These are phyloP conservation scores for Glaucopsyche alexis DNA, from an alignment of 2,888 invertebrate species.

Conservation along the genomic window DNA sequence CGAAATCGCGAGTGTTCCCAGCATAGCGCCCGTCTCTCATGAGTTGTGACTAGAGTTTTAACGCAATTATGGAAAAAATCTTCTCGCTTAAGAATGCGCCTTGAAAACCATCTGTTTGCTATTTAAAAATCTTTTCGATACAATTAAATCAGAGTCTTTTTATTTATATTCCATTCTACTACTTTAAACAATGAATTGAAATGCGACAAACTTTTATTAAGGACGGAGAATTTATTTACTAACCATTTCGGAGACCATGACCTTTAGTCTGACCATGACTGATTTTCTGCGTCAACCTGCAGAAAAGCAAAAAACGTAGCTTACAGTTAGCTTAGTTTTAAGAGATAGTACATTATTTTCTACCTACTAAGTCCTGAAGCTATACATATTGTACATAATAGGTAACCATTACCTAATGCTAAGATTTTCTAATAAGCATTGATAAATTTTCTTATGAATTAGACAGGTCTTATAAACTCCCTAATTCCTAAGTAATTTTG, in stretches of 20 bases:
- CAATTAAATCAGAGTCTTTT: conserved; percentile 11
- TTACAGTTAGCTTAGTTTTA: too few species aligned
- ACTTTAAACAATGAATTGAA: not conserved
- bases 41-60: conserved; percentile 37
- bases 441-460: too few species aligned
- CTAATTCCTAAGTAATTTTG: too few species aligned
- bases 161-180: not conserved
- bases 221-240: not conserved
- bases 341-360: too few species aligned
- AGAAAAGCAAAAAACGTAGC: too few species aligned
- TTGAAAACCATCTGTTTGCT: conserved; percentile 7
- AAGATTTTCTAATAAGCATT: too few species aligned
- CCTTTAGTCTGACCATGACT: not conserved
- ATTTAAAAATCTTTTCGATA: conserved; percentile 11
- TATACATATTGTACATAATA: too few species aligned
- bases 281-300: too few species aligned
- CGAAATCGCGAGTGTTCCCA: conserved; percentile 53
- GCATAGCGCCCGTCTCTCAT: conserved; percentile 36
- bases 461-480: too few species aligned
- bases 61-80: conserved; percentile 41
- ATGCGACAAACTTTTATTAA: not conserved
- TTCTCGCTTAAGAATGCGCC: conserved; percentile 34
- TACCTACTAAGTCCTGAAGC: too few species aligned
- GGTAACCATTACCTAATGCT: too few species aligned
- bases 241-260: not conserved